Evolutionary conservation across 1,140 invertebrate species (phyloP), one percentile per base, ranked within the genome.

Genomic region (Parasteatoda tepidariorum): DNA sequence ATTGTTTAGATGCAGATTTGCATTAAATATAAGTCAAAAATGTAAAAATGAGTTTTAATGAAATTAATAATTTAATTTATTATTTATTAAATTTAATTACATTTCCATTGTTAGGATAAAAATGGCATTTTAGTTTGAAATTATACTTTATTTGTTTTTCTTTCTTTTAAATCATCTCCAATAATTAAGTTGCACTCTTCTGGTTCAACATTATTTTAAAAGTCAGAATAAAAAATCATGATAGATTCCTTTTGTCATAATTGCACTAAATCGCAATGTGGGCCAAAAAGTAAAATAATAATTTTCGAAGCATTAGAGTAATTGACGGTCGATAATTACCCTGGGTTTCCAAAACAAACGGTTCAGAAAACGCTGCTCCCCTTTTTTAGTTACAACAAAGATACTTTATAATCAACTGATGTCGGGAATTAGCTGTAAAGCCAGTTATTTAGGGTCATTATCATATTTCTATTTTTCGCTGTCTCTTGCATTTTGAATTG

Each of bases 221-320:
- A n/a, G n/a, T n/a, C n/a, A n/a, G n/a, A n/a, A 59, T n/a, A n/a
- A n/a, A 59, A 7, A 9, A 7, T 55, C 11, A 48, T 30, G 15
- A 3, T 55, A 61, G 41, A 75, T 75, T 33, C 24, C 26, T 62
- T 62, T 57, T 66, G 54, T 73, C 73, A 62, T 30, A 75, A 75
- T 61, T 75, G 61, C 73, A 31, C 34, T n/a, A 28, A 68, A 64
- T 79, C 76, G 57, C 64, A 79, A 57, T 79, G 57, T 57, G 31
- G 68, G 59, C 48, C 62, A 64, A 71, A 64, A 61, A 31, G 13
- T 28, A 74, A 68, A 79, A 78, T 78, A 78, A 55, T 79, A 61
- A 79, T 79, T 79, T 79, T 34, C 41, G 7, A 64, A 68, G 64
- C 76, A 79, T 79, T 79, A 79, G n/a, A 79, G 61, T 79, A 79